These are phyloP conservation scores for Amphimedon queenslandica DNA, from an alignment of 37 sponge, comb jelly and placozoan genomes.

Conservation along the genomic window DNA sequence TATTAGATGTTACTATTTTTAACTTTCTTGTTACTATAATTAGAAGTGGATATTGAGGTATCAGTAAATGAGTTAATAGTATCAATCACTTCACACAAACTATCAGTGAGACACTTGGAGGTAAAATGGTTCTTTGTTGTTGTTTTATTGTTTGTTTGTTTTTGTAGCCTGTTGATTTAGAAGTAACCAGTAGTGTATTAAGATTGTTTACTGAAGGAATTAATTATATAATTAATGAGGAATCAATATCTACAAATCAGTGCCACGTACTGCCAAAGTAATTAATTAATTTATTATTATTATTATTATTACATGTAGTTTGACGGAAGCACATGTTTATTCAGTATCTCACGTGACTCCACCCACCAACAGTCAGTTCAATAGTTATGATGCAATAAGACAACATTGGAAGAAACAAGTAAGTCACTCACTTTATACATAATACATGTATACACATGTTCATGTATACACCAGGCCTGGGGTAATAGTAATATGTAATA, in stretches of 20 bases:
- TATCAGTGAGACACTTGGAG: constrained; percentile 26
- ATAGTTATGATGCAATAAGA: constrained; percentile 51
- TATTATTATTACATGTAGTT: constrained; percentile 17
- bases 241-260: constrained; percentile 33
- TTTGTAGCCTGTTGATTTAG: constrained; percentile 57
- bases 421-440: neutral
- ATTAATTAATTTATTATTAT: neutral
- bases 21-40: neutral
- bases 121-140: constrained; percentile 5
- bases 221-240: constrained; percentile 23
- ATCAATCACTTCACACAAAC: constrained; percentile 8
- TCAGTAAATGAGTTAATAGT: constrained; percentile 31
- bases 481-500: neutral
- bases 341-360: constrained; percentile 49
- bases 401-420: constrained; percentile 88
- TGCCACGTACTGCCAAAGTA: constrained; percentile 76
- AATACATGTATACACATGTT: neutral
- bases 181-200: constrained; percentile 15
- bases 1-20: neutral
- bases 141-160: neutral
- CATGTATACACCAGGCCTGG: too few relatives aligned
- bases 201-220: constrained; percentile 20
- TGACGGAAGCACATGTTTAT: constrained; percentile 39
- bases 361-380: constrained; percentile 24
- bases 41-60: constrained; percentile 45